Base-by-base conservation (phyloP, 2,888 invertebrate genomes). In the Pyrrhosoma nymphula region DNA sequence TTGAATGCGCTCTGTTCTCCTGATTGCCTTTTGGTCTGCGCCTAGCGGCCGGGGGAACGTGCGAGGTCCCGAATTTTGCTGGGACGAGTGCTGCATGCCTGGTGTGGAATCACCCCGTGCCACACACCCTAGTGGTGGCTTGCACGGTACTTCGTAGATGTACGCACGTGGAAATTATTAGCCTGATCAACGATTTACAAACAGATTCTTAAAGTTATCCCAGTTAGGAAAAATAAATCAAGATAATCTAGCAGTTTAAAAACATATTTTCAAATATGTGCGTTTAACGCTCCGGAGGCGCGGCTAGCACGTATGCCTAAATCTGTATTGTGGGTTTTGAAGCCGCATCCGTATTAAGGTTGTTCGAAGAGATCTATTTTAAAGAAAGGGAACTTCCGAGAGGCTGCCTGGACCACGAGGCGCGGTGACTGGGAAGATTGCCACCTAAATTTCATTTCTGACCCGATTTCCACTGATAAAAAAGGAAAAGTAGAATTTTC, bases 311-410 rank as follows among this genome's bases (percentile, higher is more conserved):
- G 69, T 69, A n/a, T n/a, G 26, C 20, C 69, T 10, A 69, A 69
- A 69, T n/a, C 69, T n/a, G 69, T 69, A n/a, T 69, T 69, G 69
- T 69, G 69, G 69, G 69, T 69, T n/a, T 69, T 69, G 60, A 69
- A 69, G 69, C 69, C 69, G n/a, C 69, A n/a, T 69, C 69, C 69
- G 69, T 69, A 69, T 69, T 69, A 69, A 69, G 69, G 69, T n/a
- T 69, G 69, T 69, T 69, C 69, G 69, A 69, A 69, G 69, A 18
- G 69, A 69, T 69, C 69, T 69, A 69, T 69, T 69, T 69, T 69
- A 69, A 69, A 69, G 69, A 69, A 69, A n/a, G 69, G n/a, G 69
- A 69, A 69, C 69, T 69, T 10, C n/a, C 8, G n/a, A 16, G 60
- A 69, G 69, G 69, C 69, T n/a, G 69, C 69, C 69, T 69, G n/a